Conservation (phyloP, 2,888 invertebrate species). For the Eugnorisma glareosa region DNA sequence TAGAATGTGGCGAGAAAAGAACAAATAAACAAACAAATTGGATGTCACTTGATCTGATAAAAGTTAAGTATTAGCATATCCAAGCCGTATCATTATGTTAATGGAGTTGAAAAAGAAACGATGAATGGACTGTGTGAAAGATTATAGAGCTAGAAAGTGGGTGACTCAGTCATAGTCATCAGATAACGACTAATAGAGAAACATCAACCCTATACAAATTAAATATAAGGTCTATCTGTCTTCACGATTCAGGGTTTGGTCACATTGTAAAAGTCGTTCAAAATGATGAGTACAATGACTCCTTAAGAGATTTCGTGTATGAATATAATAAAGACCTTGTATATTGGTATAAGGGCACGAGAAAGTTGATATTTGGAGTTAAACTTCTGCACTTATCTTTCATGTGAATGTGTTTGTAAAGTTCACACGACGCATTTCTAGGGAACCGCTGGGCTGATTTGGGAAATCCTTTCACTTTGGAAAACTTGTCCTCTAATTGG, state of each 20-base stretch:
- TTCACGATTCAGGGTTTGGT: too few relatives aligned
- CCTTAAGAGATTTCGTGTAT: too few relatives aligned
- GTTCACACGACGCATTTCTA: slow-evolving; percentile 43
- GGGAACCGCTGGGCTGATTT: slow-evolving; percentile 49
- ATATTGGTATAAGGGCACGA: neutral
- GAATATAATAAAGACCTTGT: too few relatives aligned
- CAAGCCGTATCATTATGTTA: neutral
- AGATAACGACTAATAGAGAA: neutral
- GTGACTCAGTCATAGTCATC: neutral
- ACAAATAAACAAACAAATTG: too few relatives aligned
- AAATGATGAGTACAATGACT: too few relatives aligned
- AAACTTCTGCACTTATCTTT: slow-evolving; percentile 19
- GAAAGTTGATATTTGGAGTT: neutral
- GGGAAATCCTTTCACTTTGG: slow-evolving; percentile 67
- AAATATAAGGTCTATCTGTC: too few relatives aligned
- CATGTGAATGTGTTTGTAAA: slow-evolving; percentile 14
- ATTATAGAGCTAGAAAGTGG: neutral
- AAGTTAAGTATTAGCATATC: neutral
- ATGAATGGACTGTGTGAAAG: neutral
- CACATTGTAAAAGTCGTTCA: too few relatives aligned
- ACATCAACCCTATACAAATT: too few relatives aligned
- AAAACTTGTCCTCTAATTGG: slow-evolving; percentile 45
- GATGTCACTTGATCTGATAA: neutral
- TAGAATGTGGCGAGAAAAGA: neutral
- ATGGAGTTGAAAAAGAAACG: neutral